These are phyloP conservation scores for Serinus canaria DNA, from an alignment of 2,113 vertebrate genomes.

Conservation along the genomic window DNA sequence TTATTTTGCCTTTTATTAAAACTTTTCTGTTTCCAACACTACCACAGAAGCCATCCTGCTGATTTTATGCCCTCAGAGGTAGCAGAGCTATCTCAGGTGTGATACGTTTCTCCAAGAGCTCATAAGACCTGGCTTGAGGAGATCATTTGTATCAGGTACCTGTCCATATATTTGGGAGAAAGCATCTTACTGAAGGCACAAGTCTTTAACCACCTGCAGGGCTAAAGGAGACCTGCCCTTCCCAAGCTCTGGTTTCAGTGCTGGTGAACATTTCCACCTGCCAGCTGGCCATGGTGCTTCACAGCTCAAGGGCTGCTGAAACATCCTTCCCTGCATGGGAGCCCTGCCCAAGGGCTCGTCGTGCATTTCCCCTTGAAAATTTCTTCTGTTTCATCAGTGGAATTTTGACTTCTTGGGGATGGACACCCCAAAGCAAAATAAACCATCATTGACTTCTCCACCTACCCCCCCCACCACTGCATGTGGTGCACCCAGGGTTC, in stretches of 20 bases:
- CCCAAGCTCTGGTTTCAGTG: neutral
- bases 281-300: neutral
- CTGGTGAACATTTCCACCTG: neutral
- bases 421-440: neutral
- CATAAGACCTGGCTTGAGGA: no score
- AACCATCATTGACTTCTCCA: fast-evolving
- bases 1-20: no score
- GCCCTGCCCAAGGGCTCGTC: neutral
- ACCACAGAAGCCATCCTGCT: no score
- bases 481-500: fast-evolving
- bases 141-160: neutral
- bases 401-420: neutral
- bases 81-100: no score
- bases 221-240: neutral
- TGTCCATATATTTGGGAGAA: neutral
- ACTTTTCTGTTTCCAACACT: no score
- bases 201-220: neutral
- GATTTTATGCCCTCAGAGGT: no score
- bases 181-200: neutral
- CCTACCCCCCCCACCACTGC: neutral
- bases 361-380: neutral
- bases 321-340: neutral
- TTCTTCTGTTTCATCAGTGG: neutral
- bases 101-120: no score
- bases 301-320: neutral